phyloP scores from a whole-genome alignment of 2,113 vertebrate genomes.

The Scartelaos histophorus region DNA sequence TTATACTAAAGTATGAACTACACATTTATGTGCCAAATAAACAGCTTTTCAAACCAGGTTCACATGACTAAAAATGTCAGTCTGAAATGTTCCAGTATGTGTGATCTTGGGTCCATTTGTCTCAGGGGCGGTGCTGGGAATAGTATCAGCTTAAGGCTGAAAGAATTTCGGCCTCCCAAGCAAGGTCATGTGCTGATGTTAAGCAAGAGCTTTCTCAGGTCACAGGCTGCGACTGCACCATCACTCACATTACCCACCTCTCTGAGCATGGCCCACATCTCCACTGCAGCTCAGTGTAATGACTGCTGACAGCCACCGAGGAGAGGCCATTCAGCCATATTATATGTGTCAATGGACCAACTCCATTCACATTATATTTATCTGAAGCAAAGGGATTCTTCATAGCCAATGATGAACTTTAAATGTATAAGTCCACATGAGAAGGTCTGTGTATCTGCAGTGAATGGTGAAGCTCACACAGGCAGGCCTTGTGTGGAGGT shows the following conservation, averaged over 20 bases:
- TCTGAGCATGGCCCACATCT: constrained; percentile 60
- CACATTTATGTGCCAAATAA: constrained; percentile 37
- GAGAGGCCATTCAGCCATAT: constrained; percentile 14
- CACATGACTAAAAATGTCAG: constrained; percentile 28
- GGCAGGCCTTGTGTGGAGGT: constrained; percentile 41
- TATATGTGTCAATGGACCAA: not conserved
- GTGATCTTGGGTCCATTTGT: constrained; percentile 44
- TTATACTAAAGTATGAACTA: constrained; percentile 41
- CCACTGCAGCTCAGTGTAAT: constrained; percentile 56
- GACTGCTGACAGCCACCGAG: constrained; percentile 64
- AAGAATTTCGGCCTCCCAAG: constrained; percentile 72
- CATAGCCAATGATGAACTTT: constrained; percentile 5
- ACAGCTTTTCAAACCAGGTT: constrained; percentile 35
- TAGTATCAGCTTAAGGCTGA: constrained; percentile 69
- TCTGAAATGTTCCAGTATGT: constrained; percentile 34
- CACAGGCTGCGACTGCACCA: constrained; percentile 67
- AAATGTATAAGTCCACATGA: constrained; percentile 1
- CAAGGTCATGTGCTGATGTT: constrained; percentile 78
- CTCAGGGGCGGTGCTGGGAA: constrained; percentile 62
- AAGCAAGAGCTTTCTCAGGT: constrained; percentile 74
- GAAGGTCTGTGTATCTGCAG: constrained; percentile 19
- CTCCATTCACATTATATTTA: constrained; percentile 25
- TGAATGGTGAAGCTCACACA: constrained; percentile 24
- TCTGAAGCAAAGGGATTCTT: constrained; percentile 3
- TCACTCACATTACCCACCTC: constrained; percentile 69